Evolutionary conservation across 2,797 vertebrate genomes (phyloP).

Genomic region (Glossophaga mutica): DNA sequence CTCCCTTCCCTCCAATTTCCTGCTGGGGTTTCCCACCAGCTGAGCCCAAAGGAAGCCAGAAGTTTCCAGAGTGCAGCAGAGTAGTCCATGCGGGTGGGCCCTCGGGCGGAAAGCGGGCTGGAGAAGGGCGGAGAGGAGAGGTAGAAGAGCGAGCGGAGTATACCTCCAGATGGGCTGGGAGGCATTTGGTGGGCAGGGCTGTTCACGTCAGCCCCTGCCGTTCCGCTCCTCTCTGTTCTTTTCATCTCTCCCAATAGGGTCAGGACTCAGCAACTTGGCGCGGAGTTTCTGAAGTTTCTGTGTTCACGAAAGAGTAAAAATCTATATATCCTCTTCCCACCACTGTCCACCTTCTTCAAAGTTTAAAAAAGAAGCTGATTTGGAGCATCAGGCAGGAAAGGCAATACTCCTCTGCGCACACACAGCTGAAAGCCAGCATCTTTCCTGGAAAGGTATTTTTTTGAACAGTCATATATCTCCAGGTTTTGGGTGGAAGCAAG

Average conservation of each 20-base stretch:
- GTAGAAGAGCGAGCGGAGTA: neutral
- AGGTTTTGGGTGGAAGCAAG: slow-evolving; percentile 43
- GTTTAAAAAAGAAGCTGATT: neutral
- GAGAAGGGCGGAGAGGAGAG: neutral
- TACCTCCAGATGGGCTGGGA: neutral
- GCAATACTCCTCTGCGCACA: neutral
- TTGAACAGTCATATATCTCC: slow-evolving; percentile 7
- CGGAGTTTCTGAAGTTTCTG: neutral
- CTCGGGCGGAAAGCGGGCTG: neutral
- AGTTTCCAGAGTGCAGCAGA: neutral
- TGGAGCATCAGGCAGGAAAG: neutral
- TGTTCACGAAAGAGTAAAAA: neutral
- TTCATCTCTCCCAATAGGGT: neutral
- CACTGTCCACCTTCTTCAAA: neutral
- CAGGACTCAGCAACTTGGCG: neutral
- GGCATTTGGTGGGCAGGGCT: neutral
- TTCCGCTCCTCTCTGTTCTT: neutral
- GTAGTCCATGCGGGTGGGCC: neutral
- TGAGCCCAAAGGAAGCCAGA: neutral
- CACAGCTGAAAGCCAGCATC: neutral
- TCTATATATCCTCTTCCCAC: neutral
- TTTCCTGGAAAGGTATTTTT: slow-evolving; percentile 56
- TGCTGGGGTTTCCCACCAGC: neutral
- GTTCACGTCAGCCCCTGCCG: neutral
- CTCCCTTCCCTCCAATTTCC: neutral